phyloP scores from a whole-genome alignment of 2,797 vertebrate species.

The Cephalopachus bancanus region DNA sequence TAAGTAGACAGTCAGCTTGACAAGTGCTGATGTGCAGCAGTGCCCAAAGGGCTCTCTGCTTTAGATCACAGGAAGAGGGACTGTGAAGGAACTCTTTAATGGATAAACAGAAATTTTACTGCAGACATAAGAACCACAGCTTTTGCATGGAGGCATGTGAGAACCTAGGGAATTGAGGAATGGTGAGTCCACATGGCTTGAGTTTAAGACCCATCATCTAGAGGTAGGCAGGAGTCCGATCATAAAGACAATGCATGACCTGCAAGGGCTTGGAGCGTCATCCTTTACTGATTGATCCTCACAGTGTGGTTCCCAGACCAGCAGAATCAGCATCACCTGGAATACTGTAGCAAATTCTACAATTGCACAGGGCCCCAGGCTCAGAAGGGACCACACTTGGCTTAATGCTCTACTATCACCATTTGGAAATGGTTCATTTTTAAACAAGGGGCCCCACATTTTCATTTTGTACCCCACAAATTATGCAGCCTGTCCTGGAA shows the following conservation, averaged over 20 bases:
- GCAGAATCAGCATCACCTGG: neutral
- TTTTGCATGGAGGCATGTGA: neutral
- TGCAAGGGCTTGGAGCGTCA: neutral
- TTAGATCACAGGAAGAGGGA: neutral
- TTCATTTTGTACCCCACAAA: neutral
- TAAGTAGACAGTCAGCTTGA: neutral
- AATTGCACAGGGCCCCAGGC: neutral
- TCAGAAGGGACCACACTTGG: neutral
- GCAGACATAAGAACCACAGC: neutral
- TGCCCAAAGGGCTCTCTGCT: neutral
- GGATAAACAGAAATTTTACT: neutral
- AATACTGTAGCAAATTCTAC: neutral
- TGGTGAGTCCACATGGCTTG: neutral
- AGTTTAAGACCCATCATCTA: neutral
- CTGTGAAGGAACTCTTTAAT: neutral
- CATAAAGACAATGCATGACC: fast-evolving
- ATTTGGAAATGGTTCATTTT: slow-evolving; percentile 9
- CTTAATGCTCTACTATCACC: neutral
- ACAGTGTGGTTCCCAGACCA: neutral
- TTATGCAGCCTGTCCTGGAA: neutral
- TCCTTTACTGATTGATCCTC: neutral
- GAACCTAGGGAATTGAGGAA: neutral
- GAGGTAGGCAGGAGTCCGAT: neutral
- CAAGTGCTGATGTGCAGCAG: neutral
- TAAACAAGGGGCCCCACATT: neutral